Evolutionary conservation across 2,888 invertebrate genomes (phyloP).

Genomic region (Heliconius charithonia): DNA sequence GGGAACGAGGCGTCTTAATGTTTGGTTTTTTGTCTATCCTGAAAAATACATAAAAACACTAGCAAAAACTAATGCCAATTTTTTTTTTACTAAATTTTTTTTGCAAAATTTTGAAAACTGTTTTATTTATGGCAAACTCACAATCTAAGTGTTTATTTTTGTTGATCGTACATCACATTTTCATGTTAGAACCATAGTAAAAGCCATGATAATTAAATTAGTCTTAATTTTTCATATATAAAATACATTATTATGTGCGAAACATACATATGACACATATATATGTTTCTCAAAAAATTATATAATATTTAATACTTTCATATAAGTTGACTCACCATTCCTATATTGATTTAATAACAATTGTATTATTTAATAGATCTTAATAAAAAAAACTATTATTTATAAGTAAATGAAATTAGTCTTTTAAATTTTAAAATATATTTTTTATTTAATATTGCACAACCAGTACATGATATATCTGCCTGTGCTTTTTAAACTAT

Average conservation of each 20-base stretch:
- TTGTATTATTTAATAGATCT: no score
- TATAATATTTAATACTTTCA: background rate
- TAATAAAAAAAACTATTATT: no score
- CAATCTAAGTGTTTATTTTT: background rate
- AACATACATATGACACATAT: background rate
- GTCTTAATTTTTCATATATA: background rate
- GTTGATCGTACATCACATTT: background rate
- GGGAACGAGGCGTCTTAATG: no score
- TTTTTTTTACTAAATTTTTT: no score
- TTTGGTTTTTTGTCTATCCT: no score
- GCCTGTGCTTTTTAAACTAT: background rate
- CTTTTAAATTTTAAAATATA: background rate
- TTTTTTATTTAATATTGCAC: background rate
- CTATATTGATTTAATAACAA: background rate
- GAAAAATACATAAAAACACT: no score
- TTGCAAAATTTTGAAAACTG: no score
- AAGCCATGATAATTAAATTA: background rate
- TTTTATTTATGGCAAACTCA: background rate
- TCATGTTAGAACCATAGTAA: background rate
- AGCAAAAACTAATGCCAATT: no score
- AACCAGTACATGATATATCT: background rate
- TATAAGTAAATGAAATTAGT: no score
- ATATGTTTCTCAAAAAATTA: no score
- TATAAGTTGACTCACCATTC: background rate
- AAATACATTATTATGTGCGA: background rate